Base-by-base conservation (phyloP, 2,888 invertebrate genomes). In the Drosophila tripunctata region DNA sequence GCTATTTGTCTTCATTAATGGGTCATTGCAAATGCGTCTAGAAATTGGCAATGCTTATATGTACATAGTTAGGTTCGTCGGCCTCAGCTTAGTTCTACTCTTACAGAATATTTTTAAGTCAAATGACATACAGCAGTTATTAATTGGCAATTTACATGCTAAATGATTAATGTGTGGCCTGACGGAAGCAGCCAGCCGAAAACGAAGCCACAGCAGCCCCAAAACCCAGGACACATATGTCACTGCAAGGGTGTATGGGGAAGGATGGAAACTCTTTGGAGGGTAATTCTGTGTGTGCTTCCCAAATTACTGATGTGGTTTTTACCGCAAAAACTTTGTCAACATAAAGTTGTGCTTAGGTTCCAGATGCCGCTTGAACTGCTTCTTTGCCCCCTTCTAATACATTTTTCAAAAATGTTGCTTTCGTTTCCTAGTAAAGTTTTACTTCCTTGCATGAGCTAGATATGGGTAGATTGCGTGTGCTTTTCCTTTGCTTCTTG, bases 1-100 rank as follows among this genome's bases (percentile, higher is more conserved):
- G 74, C 87, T 88, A 89, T 89, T 89, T 89, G 89, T 89, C 89
- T 89, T 88, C 88, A 89, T 89, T 89, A 89, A 81, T 74, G 66
- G 54, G 57, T 50, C 56, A 50, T 62, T 75, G 78, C 56, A 78
- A 78, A 70, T 80, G 80, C 73, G 81, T 70, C 81, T 84, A 76
- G 67, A 70, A 77, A 43, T 77, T 81, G 77, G 82, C 82, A 81
- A 63, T 74, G 62, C 62, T 60, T 67, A 47, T 31, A 27, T 27
- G 27, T 27, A 27, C 10, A 8, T 10, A 54, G 40, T 52, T 58
- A 51, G 65, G 76, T 77, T 78, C 79, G 71, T 71, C 77, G 73
- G 57, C 73, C 69, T 50, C 10, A 33, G 38, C 30, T 27, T 4
- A 27, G 27, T 27, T 24, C 36, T 36, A 31, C 75, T 75, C 71